Evolutionary conservation across 2,888 invertebrate genomes (phyloP), one percentile per base, ranked within the genome.

Genomic region (Oxycera nigricornis): DNA sequence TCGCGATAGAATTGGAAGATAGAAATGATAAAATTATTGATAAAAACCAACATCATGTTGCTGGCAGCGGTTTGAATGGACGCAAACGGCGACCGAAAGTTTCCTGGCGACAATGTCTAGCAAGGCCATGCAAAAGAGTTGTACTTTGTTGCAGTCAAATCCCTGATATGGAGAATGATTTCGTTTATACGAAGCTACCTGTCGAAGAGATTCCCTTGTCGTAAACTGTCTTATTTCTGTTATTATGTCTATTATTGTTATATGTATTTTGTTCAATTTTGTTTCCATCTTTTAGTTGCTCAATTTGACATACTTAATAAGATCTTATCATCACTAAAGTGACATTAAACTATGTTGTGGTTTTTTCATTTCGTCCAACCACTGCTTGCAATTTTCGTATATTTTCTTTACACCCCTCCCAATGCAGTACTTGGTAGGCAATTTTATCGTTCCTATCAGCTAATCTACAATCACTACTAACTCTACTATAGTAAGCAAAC

Each of bases 401-500:
- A 24, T 55, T 55, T 22, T 72, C 39, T 72, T 59, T 72, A 28
- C 39, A 59, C n/a, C 77, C 77, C 41, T 77, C 75, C 79, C 79
- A 79, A 26, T 74, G n/a, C n/a, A 90, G 81, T 68, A 89, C 88
- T 80, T 90, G 87, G 82, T 89, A 90, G 78, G 85, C 83, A 7
- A 89, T 82, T 78, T 82, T 17, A 24, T 20, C 9, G 9, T 24
- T 39, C 1, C n/a, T 2, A 14, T 26, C 11, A 65, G 24, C 41
- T 55, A 30, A 22, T 2, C 17, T 30, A 35, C 20, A 20, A 28
- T 28, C 17, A 26, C n/a, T n/a, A 83, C 82, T 77, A 84, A 79
- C 72, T 80, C 87, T 84, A 80, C 87, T 84, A 73, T 86, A 77
- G 79, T 88, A 89, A 9, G 92, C 94, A 77, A 93, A 85, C 3